Evolutionary conservation across 2,888 invertebrate species (phyloP), one percentile per base, ranked within the genome.

Genomic region (Mesochorus sp.): DNA sequence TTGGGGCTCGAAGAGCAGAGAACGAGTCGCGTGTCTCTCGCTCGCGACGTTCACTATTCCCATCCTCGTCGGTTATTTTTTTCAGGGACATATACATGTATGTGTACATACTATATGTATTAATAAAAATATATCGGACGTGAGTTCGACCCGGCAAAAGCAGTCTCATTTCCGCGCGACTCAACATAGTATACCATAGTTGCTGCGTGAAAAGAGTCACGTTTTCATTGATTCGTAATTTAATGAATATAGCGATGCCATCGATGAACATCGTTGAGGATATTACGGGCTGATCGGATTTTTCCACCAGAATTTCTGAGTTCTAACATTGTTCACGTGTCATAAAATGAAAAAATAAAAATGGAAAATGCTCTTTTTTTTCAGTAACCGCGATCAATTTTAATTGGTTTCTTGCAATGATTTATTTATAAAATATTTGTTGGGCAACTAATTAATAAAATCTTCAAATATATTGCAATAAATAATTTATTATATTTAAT

Each of bases 221-320:
- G 17, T 34, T 55, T 12, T 34, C 67, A 67, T 61, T 53, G 26
- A 47, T 47, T 28, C 39, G 66, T 21, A 55, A 10, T 68, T 62
- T 49, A 64, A 76, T 57, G 42, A 55, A 57, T 39, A 47, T 55
- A 21, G n/a, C n/a, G 51, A 59, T 39, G 31, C 47, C 14, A 51
- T 61, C 47, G 39, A 49, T 47, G 31, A 31, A 31, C 19, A 17
- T 12, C 21, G 5, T 10, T 2, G 8, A 6, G 47, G 24, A 49
- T 34, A 62, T 62, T 53, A 47, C 2, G 57, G 47, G 6, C 14
- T 26, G 14, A 64, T 55, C 64, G 42, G 57, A 73, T 59, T 10
- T 57, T 57, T 24, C 10, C 57, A 37, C 21, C 10, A 21, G 37
- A 19, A 21, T 37, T 57, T 57, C 37, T 21, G 12, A 39, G 37